phyloP scores from a whole-genome alignment of 2,888 invertebrate species.

The Dusona sp. region DNA sequence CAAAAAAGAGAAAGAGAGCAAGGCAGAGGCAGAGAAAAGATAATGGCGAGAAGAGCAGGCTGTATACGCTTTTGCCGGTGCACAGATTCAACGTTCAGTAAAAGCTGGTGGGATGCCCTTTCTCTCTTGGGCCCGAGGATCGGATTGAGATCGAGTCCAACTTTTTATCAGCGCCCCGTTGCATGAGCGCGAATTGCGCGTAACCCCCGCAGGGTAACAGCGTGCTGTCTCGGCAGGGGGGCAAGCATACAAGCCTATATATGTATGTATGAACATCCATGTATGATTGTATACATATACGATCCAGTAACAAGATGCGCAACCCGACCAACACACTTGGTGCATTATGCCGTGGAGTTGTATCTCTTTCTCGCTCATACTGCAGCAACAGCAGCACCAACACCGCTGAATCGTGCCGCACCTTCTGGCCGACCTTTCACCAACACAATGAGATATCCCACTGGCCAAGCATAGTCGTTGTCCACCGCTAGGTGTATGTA shows the following conservation, averaged over 20 bases:
- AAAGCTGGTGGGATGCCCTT: slow-evolving; percentile 31
- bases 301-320: slow-evolving; percentile 37
- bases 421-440: slow-evolving; percentile 69
- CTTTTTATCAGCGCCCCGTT: slow-evolving; percentile 80
- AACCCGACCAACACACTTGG: slow-evolving; percentile 58
- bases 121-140: slow-evolving; percentile 63
- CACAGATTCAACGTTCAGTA: slow-evolving; percentile 38
- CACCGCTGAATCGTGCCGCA: slow-evolving; percentile 70
- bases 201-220: slow-evolving; percentile 84
- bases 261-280: slow-evolving; percentile 10
- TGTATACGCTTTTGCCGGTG: slow-evolving; percentile 27
- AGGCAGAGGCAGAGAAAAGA: slow-evolving; percentile 50
- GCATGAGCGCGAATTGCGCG: slow-evolving; percentile 84
- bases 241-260: slow-evolving; percentile 23
- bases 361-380: slow-evolving; percentile 41
- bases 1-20: slow-evolving; percentile 40
- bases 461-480: slow-evolving; percentile 46
- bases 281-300: slow-evolving; percentile 6
- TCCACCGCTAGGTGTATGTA: slow-evolving; percentile 30
- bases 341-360: slow-evolving; percentile 54
- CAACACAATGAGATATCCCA: slow-evolving; percentile 75
- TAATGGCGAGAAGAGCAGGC: slow-evolving; percentile 52
- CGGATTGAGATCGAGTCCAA: slow-evolving; percentile 83
- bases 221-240: slow-evolving; percentile 83
- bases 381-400: slow-evolving; percentile 72